phyloP scores from a whole-genome alignment of 2,113 vertebrate species.

The Furnarius figulus region DNA sequence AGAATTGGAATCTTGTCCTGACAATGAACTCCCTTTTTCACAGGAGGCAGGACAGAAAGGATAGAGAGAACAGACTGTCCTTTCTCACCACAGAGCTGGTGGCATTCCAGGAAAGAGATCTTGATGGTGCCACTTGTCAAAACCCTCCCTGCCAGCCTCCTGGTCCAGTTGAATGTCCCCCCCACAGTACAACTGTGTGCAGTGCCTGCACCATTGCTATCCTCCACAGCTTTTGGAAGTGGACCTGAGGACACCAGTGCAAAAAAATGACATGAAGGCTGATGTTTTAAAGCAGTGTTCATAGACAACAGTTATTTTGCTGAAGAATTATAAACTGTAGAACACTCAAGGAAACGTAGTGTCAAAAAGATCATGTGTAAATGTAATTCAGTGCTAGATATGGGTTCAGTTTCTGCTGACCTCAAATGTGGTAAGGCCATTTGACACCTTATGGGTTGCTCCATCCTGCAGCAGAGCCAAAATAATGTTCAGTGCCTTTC shows the following conservation, averaged over 20 bases:
- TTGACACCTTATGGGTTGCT: neutral
- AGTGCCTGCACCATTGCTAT: neutral
- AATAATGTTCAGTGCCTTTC: neutral
- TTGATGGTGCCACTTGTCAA: neutral
- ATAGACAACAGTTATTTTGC: neutral
- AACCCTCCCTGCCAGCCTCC: neutral
- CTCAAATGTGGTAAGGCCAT: neutral
- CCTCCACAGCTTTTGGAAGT: neutral
- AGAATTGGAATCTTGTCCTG: neutral
- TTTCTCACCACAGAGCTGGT: neutral
- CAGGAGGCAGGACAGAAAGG: neutral
- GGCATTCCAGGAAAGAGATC: neutral
- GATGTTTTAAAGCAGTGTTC: neutral
- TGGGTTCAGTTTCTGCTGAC: neutral
- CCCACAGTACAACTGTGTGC: neutral
- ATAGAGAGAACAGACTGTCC: neutral
- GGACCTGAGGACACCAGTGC: neutral
- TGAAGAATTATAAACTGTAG: neutral
- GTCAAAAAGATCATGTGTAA: neutral
- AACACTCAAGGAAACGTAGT: neutral
- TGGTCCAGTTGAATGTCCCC: neutral
- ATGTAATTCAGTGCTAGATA: neutral
- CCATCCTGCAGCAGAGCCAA: neutral
- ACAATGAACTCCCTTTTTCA: neutral
- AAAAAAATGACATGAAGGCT: neutral